A percentile compares a stretch with the other conserved stretches of the same genome.
Evolutionary conservation across 2,888 invertebrate species (phyloP).

Genomic region (Hydrotaea cyrtoneurina): DNA sequence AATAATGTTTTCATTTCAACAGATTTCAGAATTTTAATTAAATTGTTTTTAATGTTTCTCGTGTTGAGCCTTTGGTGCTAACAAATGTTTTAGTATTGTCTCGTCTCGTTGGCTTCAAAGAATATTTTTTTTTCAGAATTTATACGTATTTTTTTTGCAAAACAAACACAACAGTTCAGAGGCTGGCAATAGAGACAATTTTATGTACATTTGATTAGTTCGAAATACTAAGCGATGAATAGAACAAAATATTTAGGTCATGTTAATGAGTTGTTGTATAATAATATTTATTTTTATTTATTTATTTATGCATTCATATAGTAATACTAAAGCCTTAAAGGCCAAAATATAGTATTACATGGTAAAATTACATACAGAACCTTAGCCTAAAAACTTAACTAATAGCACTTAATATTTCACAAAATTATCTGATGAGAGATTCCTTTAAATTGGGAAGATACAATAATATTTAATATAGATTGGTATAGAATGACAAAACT

Average conservation of each 20-base stretch:
- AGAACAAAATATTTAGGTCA: constrained; percentile 51
- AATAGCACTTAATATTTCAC: too few species aligned
- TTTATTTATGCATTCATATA: too few species aligned
- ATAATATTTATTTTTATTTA: background rate
- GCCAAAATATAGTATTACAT: too few species aligned
- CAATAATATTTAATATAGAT: too few species aligned
- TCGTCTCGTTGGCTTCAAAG: background rate
- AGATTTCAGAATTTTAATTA: constrained; percentile 38
- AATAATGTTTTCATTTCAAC: constrained; percentile 15
- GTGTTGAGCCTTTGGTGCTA: background rate
- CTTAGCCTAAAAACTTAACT: too few species aligned
- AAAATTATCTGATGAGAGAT: too few species aligned
- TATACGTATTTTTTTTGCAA: constrained; percentile 1
- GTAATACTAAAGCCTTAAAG: too few species aligned
- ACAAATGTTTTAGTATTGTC: constrained; percentile 36
- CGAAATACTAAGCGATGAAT: background rate
- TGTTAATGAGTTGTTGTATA: constrained; percentile 44
- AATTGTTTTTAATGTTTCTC: constrained; percentile 37
- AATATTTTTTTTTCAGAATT: background rate
- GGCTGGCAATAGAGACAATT: background rate
- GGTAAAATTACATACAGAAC: too few species aligned
- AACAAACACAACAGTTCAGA: background rate
- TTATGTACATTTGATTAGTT: constrained; percentile 1
- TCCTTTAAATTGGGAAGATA: too few species aligned
- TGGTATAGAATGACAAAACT: too few species aligned